Base-by-base conservation (phyloP, 1,140 invertebrate species). In the Caenorhabditis brenneri region DNA sequence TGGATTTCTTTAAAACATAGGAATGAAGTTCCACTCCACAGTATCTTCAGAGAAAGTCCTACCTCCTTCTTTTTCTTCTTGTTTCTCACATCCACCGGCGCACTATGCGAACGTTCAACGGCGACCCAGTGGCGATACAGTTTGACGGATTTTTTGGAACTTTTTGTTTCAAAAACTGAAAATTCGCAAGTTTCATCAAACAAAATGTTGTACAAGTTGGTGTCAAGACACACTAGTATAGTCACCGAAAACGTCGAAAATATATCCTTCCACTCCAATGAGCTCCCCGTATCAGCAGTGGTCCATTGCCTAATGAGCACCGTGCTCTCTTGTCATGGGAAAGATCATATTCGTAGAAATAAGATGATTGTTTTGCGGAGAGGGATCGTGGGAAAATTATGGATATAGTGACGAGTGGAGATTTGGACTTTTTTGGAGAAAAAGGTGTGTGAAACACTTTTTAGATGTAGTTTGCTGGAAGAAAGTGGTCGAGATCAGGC, bases 101-200 rank as follows among this genome's bases (percentile, higher is more conserved):
- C 65, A 74, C 65, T 74, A 24, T 42, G 65, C 4, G 36, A 27
- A 6, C 65, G 1, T 19, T 74, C 58, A 36, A 36, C 65, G n/a
- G 36, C 65, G n/a, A 74, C 10, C 65, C 65, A 74, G 36, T 74
- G 65, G 12, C 65, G 65, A 74, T 74, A 74, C 65, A 74, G 65
- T n/a, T 74, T 74, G 65, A 74, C 36, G 19, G 15, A 10, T 46
- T 12, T 55, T n/a, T n/a, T n/a, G n/a, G n/a, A n/a, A n/a, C n/a
- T n/a, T n/a, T n/a, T n/a, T n/a, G n/a, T n/a, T n/a, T n/a, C n/a
- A n/a, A n/a, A n/a, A n/a, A n/a, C n/a, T n/a, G n/a, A n/a, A n/a
- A n/a, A n/a, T n/a, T n/a, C 22, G 0, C 2, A 46, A 51, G 49
- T 51, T 51, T 51, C 16, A 46, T 46, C 9, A 46, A 46, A 46